A percentile compares a stretch with the other conserved stretches of the same genome.
phyloP scores from a whole-genome alignment of 1,140 invertebrate species.

The Sinonovacula constricta region DNA sequence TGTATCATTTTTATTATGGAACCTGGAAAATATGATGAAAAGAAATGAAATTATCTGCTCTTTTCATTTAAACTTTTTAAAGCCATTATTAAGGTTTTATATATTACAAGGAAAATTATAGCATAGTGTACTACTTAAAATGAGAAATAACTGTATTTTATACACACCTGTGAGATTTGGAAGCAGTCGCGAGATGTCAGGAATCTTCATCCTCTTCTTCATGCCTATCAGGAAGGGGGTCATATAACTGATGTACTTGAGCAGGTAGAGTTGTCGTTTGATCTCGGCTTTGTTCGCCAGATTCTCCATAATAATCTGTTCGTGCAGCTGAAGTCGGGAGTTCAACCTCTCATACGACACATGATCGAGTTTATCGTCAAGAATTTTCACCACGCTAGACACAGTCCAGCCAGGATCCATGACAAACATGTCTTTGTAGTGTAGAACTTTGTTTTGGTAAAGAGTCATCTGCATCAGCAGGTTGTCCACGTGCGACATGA shows the following conservation, averaged over 20 bases:
- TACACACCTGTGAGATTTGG: slow-evolving; percentile 69
- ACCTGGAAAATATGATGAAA: too few relatives aligned
- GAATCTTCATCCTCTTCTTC: slow-evolving; percentile 78
- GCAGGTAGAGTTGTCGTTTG: slow-evolving; percentile 68
- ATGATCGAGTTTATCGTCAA: slow-evolving; percentile 73
- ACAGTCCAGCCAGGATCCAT: slow-evolving; percentile 73
- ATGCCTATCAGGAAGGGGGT: slow-evolving; percentile 76
- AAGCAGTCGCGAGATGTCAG: slow-evolving; percentile 72
- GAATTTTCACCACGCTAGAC: slow-evolving; percentile 67
- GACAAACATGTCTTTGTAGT: slow-evolving; percentile 74
- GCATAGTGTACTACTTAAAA: too few relatives aligned
- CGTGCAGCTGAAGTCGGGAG: slow-evolving; percentile 74
- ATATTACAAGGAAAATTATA: too few relatives aligned
- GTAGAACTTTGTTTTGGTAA: slow-evolving; percentile 64
- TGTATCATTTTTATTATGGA: too few relatives aligned
- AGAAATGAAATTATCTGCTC: too few relatives aligned
- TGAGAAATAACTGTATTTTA: too few relatives aligned
- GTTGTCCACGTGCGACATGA: slow-evolving; percentile 74
- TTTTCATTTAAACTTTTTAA: too few relatives aligned
- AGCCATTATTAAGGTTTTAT: too few relatives aligned
- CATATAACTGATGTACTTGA: slow-evolving; percentile 76
- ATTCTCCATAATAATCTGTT: slow-evolving; percentile 68
- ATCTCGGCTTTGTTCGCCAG: slow-evolving; percentile 71
- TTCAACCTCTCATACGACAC: slow-evolving; percentile 75
- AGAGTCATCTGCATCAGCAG: slow-evolving; percentile 74